Conservation (phyloP, 2,797 vertebrate species). For the Falco rusticolus region DNA sequence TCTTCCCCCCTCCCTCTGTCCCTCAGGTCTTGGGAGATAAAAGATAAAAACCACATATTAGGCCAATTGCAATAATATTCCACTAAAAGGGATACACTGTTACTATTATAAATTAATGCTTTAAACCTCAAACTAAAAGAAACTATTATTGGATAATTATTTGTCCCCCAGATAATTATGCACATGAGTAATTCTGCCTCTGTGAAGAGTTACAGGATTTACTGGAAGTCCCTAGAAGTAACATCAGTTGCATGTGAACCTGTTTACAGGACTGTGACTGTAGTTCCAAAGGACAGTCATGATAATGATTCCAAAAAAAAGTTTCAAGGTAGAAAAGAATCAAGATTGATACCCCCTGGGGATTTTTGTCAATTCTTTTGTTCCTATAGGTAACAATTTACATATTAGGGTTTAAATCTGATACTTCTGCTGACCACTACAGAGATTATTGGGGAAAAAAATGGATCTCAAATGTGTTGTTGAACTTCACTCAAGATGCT, state of each 20-base stretch:
- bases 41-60: conserved; percentile 71
- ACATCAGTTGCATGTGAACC: not conserved
- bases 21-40: conserved; percentile 69
- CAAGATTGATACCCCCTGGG: not conserved
- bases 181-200: conserved; percentile 22
- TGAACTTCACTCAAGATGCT: not conserved
- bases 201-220: conserved; percentile 21
- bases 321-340: not conserved
- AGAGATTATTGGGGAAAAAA: not conserved
- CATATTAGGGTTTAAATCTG: not conserved
- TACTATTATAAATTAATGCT: conserved; percentile 29
- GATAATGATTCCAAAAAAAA: not conserved
- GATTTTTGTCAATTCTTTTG: not conserved
- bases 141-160: conserved; percentile 26
- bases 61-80: conserved; percentile 58
- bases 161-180: conserved; percentile 28
- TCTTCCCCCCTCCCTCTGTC: conserved; percentile 40
- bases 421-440: rapidly evolving
- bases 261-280: not conserved
- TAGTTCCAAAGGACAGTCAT: not conserved
- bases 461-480: not conserved
- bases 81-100: conserved; percentile 10
- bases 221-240: not conserved
- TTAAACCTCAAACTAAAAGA: conserved; percentile 30
- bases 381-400: not conserved